Evolutionary conservation across 2,888 invertebrate species (phyloP), one percentile per base, ranked within the genome.

Genomic region (Sinhomidia bicolor): DNA sequence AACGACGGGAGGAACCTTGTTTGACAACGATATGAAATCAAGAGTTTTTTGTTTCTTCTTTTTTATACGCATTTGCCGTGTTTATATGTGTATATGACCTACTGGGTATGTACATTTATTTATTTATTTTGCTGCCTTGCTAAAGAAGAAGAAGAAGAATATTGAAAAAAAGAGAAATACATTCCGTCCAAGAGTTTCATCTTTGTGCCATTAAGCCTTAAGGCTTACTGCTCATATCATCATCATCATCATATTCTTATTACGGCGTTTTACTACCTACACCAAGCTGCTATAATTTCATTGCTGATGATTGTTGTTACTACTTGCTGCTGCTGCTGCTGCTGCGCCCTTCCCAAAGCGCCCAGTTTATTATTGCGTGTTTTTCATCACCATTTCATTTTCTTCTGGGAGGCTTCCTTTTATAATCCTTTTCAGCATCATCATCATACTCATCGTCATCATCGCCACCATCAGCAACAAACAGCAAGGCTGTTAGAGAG

Each of bases 361-460:
- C 88, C 84, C 84, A 88, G 76, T 83, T 88, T 84, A 88, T 88
- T 88, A 88, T 87, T 76, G 87, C 88, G 83, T 88, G 88, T 88
- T 88, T 88, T 88, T 88, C 88, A 88, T 88, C 88, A 88, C 84
- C 88, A 84, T 79, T 88, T 82, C 83, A 83, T 83, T 82, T 83
- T 84, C 83, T 84, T 84, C 88, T 88, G 88, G 88, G 88, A 88
- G 88, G 88, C 88, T 79, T 83, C 57, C 82, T 60, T 88, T 88
- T 88, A 88, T 82, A 88, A 88, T 87, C 74, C 87, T 87, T 74
- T 71, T 82, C 87, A 85, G 44, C 71, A 60, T 76, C 74, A 47
- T 85, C 76, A 9, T 86, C 84, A 68, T 68, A 71, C 36, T 12
- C 32, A 9, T 86, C 84, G 65, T 68, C 83, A 60, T 12, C 32